Base-by-base conservation (phyloP, 1,140 invertebrate species). In the Matsumurasca onukii region DNA sequence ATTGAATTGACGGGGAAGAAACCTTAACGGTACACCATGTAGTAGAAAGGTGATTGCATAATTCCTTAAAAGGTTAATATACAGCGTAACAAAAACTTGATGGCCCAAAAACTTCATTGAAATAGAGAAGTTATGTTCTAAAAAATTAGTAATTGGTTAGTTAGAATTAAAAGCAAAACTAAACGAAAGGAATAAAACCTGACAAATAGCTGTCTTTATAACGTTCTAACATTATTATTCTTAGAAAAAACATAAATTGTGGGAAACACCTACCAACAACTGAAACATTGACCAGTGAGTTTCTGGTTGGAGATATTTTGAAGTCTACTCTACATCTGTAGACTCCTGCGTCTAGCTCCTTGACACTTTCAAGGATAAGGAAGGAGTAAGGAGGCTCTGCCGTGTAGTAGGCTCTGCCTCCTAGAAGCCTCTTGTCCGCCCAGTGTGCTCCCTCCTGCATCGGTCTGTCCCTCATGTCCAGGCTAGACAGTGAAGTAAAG, bases 211-310 rank as follows among this genome's bases (percentile, higher is more conserved):
- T 45, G n/a, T 45, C n/a, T 45, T 45, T 45, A 45, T n/a, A n/a
- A n/a, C n/a, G n/a, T n/a, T n/a, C n/a, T n/a, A n/a, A n/a, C n/a
- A n/a, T n/a, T n/a, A n/a, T n/a, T n/a, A n/a, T n/a, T n/a, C n/a
- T n/a, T n/a, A n/a, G n/a, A n/a, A n/a, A n/a, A n/a, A n/a, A n/a
- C n/a, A n/a, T n/a, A n/a, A n/a, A n/a, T n/a, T n/a, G n/a, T n/a
- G n/a, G n/a, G n/a, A n/a, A n/a, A n/a, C n/a, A 20, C 89, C 88
- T 79, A 93, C 92, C 89, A 73, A 93, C 89, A 74, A 94, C 87
- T 71, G 87, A 88, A 68, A 94, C 84, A 71, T 90, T 86, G 72
- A 93, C 86, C 72, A 88, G 87, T 72, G 87, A 89, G 78, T 92
- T 93, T 68, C 88, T 86, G 31, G 91, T 93, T 3, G 90, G 91